Evolutionary conservation across 2,797 vertebrate genomes (phyloP), one percentile per base, ranked within the genome.

Genomic region (Oryzias dopingdopingensis): DNA sequence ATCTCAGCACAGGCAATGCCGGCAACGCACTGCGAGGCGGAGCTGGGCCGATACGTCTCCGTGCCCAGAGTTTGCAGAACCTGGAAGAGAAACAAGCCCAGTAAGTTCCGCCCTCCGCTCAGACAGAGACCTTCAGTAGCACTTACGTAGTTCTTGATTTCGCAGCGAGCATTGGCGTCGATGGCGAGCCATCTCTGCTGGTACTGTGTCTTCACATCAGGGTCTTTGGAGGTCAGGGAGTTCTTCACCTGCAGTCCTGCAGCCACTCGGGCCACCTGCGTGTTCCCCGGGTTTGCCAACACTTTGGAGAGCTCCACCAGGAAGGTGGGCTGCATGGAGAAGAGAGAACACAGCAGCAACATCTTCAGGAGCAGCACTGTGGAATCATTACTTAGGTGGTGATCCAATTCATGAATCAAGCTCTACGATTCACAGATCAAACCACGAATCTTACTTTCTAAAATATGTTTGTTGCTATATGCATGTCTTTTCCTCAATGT

Each of bases 1-100:
- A 99, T 98, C 86, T 99, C 97, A 0, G 97, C 97, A 10, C 97
- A 99, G n/a, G 96, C 97, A 24, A 99, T 99, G 8, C 96, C 96
- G 0, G 96, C 97, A 47, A 99, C 96, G n/a, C 97, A 98, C 88
- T 98, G 97, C 0, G 96, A 98, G 4, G 96, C 96, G 0, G 96
- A 98, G 76, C 96, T 98, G 72, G 97, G 97, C 58, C 96, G 88
- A 81, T 99, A 98, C 0, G 96, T 98, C 86, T 99, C 97, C 0
- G 97, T 99, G 10, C 97, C 97, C 82, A 99, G 74, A 0, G 96
- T 99, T 84, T 98, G 95, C 56, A 99, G 81, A 61, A 98, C 96
- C 96, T 99, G 62, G 13, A 0, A 1, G 6, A 40, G 24, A 3
- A 1, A 18, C n/a, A 40, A 0, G 12, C 32, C 10, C 10, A 10